phyloP scores from a whole-genome alignment of 2,888 invertebrate genomes.

The Andrena praecox region DNA sequence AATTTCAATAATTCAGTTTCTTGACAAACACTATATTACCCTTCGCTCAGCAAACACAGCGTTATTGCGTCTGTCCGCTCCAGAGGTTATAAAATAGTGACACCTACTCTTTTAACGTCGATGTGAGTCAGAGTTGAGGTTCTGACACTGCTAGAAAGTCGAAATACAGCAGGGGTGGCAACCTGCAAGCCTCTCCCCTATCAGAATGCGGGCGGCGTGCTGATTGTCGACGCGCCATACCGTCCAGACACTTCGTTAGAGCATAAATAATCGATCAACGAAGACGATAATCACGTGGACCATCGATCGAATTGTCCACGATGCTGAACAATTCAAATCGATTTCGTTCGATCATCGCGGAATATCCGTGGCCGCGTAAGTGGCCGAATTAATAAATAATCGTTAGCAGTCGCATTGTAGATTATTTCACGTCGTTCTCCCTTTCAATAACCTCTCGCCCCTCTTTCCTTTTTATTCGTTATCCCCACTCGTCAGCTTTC shows the following conservation, averaged over 20 bases:
- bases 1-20: too few species aligned
- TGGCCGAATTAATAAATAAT: constrained; percentile 59
- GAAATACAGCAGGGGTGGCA: too few species aligned
- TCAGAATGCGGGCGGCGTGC: not conserved
- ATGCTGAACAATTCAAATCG: constrained; percentile 43
- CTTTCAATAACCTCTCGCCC: constrained; percentile 8
- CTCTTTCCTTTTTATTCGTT: not conserved
- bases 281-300: constrained; percentile 30
- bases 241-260: not conserved
- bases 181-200: too few species aligned
- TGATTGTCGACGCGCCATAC: not conserved
- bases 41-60: too few species aligned
- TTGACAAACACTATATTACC: too few species aligned
- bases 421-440: constrained; percentile 31
- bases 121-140: too few species aligned
- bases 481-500: not conserved
- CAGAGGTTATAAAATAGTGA: too few species aligned
- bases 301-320: constrained; percentile 53
- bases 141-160: too few species aligned
- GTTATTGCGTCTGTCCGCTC: too few species aligned
- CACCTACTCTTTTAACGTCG: too few species aligned
- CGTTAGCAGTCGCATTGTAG: constrained; percentile 37
- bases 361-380: constrained; percentile 43
- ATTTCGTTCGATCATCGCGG: constrained; percentile 44
- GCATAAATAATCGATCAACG: constrained; percentile 36